Conservation (phyloP, 2,888 invertebrate species). For the Tryphoninae sp. region DNA sequence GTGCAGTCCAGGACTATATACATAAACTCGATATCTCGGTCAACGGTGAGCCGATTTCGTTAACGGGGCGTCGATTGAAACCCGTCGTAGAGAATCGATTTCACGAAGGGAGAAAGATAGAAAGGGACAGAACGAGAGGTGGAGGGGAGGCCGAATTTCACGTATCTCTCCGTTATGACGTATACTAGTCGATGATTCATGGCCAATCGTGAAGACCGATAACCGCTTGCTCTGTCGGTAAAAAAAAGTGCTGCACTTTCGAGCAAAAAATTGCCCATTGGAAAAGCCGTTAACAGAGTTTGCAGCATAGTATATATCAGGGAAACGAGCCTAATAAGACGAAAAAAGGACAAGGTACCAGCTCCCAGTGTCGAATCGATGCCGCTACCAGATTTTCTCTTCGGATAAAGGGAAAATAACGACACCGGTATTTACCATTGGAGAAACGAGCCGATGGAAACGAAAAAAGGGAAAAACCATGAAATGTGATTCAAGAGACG, state of each 20-base stretch:
- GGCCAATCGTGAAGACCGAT: constrained; percentile 36
- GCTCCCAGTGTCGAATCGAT: background rate
- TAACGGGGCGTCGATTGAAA: constrained; percentile 58
- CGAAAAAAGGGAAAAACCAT: background rate
- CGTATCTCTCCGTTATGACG: constrained; percentile 44
- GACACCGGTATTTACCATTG: constrained; percentile 1
- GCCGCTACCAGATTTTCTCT: constrained; percentile 1
- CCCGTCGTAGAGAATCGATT: constrained; percentile 54
- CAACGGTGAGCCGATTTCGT: constrained; percentile 49
- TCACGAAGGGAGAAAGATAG: constrained; percentile 20
- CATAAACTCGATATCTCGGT: constrained; percentile 48
- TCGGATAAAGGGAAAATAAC: constrained; percentile 4
- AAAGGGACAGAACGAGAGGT: background rate
- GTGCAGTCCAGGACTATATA: constrained; percentile 1
- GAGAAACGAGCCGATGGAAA: background rate
- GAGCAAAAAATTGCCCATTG: constrained; percentile 17
- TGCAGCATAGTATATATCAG: background rate
- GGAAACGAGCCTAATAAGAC: background rate
- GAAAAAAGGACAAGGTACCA: constrained; percentile 4
- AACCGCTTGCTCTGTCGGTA: background rate
- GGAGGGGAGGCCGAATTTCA: background rate
- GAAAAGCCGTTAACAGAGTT: constrained; percentile 14
- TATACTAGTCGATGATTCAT: constrained; percentile 17
- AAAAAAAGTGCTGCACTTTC: constrained; percentile 24
- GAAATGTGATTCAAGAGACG: background rate